phyloP scores from a whole-genome alignment of 2,888 invertebrate genomes.

The Drosophila helvetica region DNA sequence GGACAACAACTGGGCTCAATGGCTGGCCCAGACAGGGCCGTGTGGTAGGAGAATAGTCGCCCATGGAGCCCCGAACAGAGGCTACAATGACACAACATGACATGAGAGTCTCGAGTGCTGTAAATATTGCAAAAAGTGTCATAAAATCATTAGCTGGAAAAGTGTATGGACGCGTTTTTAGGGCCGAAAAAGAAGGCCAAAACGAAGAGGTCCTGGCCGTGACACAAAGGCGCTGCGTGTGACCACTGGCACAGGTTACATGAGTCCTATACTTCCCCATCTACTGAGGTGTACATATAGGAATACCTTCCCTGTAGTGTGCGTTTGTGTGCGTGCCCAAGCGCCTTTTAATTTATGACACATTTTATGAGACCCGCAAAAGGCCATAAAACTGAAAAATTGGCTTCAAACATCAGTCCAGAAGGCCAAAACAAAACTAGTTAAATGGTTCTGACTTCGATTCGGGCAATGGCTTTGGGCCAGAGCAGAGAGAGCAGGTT shows the following conservation, averaged over 20 bases:
- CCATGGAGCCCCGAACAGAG: conserved; percentile 30
- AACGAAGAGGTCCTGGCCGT: conserved; percentile 31
- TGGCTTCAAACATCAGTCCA: conserved; percentile 50
- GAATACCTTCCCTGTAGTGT: not conserved
- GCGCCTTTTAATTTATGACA: conserved; percentile 83
- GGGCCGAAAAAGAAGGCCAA: conserved; percentile 32
- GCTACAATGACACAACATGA: conserved; percentile 78
- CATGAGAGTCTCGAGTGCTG: conserved; percentile 57
- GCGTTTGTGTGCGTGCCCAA: conserved; percentile 54
- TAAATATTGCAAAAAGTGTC: conserved; percentile 61
- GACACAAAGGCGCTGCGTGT: conserved; percentile 74
- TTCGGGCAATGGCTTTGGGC: conserved; percentile 10
- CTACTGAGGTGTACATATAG: not conserved
- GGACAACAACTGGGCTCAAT: conserved; percentile 60
- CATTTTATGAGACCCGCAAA: conserved; percentile 73
- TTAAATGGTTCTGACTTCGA: conserved; percentile 39
- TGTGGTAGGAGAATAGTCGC: conserved; percentile 9
- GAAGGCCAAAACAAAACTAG: conserved; percentile 57
- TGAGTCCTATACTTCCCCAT: conserved; percentile 13
- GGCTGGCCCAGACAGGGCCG: conserved; percentile 43
- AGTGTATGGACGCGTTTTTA: conserved; percentile 21
- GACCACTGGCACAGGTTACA: conserved; percentile 73
- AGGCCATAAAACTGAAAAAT: conserved; percentile 71
- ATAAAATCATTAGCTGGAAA: conserved; percentile 75
- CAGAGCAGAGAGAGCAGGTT: conserved; percentile 49